Conservation (phyloP, 2,888 invertebrate genomes). For the Pyrrhia umbra region DNA sequence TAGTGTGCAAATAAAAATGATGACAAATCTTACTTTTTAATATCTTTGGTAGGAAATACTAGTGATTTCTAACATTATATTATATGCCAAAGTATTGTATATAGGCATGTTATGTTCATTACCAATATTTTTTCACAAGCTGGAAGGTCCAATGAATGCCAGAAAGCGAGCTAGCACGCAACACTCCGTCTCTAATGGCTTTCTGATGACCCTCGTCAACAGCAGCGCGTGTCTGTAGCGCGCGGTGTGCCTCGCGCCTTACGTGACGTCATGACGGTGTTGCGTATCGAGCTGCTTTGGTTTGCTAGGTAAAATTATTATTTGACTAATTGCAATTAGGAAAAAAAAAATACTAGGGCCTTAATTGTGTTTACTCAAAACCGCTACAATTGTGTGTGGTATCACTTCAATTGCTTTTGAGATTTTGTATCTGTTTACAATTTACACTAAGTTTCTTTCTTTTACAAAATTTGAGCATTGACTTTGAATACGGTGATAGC, state of each 20-base stretch:
- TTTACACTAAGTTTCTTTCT: no score
- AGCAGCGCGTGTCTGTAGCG: constrained; percentile 10
- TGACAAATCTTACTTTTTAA: no score
- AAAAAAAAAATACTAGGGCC: background rate
- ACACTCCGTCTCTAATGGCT: constrained; percentile 39
- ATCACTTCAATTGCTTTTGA: background rate
- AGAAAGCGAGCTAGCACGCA: constrained; percentile 2
- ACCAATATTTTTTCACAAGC: background rate
- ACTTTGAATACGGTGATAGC: no score
- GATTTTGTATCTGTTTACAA: no score
- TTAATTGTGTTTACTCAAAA: background rate
- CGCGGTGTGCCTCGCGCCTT: background rate
- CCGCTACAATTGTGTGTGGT: background rate
- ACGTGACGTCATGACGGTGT: background rate
- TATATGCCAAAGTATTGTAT: no score
- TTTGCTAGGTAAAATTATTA: background rate
- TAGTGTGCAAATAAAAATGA: no score
- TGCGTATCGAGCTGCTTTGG: background rate
- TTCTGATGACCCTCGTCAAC: constrained; percentile 49
- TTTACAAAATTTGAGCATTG: no score
- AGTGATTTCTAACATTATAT: no score
- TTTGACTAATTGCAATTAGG: background rate
- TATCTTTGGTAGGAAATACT: no score
- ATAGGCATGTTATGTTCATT: no score
- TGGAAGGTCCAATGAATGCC: constrained; percentile 2